Percentiles rank a stretch among this genome's conserved stretches.
Conservation (phyloP, 2,797 vertebrate genomes). For the Euthynnus affinis region DNA sequence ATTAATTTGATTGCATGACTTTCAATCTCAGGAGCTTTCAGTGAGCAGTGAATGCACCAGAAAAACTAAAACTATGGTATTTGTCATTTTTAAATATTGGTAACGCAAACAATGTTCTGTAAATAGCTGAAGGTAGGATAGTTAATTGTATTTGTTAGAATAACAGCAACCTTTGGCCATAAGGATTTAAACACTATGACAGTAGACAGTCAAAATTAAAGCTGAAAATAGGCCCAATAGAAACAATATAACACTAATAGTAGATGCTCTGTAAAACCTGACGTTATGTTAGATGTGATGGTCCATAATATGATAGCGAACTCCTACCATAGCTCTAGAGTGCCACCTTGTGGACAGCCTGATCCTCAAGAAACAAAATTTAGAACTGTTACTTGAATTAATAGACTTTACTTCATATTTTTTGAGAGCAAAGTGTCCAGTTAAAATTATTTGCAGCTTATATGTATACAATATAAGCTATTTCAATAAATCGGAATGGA, state of each 20-base stretch:
- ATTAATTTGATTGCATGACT: background rate
- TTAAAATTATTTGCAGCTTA: too few relatives aligned
- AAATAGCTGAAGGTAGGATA: background rate
- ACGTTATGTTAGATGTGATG: background rate
- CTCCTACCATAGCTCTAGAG: conserved; percentile 13
- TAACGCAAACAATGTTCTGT: background rate
- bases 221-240: background rate
- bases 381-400: background rate
- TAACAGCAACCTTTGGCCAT: background rate
- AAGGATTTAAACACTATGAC: background rate
- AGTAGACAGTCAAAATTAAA: background rate
- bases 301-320: background rate
- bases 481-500: background rate
- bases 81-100: background rate
- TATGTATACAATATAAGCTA: background rate
- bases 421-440: too few relatives aligned
- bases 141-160: background rate
- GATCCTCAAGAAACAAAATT: background rate
- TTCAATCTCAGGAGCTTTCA: background rate
- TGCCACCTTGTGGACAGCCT: conserved; percentile 51
- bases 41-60: too few relatives aligned
- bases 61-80: background rate
- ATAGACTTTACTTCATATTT: too few relatives aligned
- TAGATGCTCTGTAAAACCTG: background rate
- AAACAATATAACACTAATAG: background rate